Evolutionary conservation across 2,113 vertebrate species (phyloP).

Genomic region (Ictidomys tridecemlineatus): DNA sequence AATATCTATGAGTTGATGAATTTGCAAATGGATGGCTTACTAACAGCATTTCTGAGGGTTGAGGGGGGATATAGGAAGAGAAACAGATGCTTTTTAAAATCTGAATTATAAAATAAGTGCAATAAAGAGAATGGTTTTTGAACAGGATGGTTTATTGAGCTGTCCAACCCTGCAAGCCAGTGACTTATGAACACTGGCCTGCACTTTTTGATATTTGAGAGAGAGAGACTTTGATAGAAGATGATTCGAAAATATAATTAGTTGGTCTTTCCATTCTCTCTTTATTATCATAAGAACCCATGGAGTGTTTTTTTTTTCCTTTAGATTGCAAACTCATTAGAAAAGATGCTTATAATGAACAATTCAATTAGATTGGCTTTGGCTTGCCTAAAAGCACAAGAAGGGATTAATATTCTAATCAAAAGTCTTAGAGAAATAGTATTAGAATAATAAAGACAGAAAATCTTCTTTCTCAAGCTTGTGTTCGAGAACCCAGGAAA

Average conservation of each 20-base stretch:
- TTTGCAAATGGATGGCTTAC: not conserved
- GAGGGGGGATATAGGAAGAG: not conserved
- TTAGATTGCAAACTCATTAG: constrained; percentile 67
- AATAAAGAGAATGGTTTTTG: constrained; percentile 45
- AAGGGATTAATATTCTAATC: constrained; percentile 65
- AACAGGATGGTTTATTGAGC: not conserved
- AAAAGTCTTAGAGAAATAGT: constrained; percentile 54
- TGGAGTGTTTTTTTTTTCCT: not conserved
- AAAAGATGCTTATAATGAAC: constrained; percentile 71
- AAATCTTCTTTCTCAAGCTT: not conserved
- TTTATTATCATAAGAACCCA: constrained; percentile 70
- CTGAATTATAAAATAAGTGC: constrained; percentile 7
- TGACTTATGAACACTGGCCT: not conserved
- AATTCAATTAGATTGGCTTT: constrained; percentile 70
- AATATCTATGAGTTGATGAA: not conserved
- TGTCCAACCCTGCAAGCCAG: constrained; percentile 1
- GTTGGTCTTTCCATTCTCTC: constrained; percentile 65
- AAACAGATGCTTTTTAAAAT: not conserved
- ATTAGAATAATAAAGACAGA: not conserved
- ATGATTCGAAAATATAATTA: constrained; percentile 70
- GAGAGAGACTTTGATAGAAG: constrained; percentile 62
- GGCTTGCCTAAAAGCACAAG: constrained; percentile 69
- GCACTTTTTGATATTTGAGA: constrained; percentile 60
- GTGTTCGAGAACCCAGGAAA: constrained; percentile 45
- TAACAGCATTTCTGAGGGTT: not conserved